Base-by-base conservation (phyloP, 2,113 vertebrate genomes). In the Orientallactaga bullata region DNA sequence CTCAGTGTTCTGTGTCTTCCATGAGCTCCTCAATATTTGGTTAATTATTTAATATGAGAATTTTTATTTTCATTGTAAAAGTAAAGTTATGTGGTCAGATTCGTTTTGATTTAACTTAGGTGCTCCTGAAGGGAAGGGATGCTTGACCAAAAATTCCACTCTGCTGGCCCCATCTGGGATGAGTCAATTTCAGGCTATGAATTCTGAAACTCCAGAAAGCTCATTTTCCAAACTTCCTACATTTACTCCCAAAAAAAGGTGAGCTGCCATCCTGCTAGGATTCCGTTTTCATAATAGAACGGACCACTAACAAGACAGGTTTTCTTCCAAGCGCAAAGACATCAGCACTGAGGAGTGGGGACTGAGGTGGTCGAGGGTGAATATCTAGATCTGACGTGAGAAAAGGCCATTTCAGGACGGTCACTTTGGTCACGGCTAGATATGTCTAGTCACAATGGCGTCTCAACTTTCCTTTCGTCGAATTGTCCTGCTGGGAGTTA, bases 11-110 rank as follows among this genome's bases (percentile, higher is more conserved):
- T 89, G 78, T 16, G 18, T 63, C 42, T 85, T 78, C 76, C 63
- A 37, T 0, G 26, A 94, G 23, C 17, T 73, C 42, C 69, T 89
- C n/a, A 24, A 16, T 28, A 51, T 84, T 17, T 28, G 65, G 28
- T 85, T 37, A 77, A 86, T 83, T 20, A 92, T 61, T 16, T 32
- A 39, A 72, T 42, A 13, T 35, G 65, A 78, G 76, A 28, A 68
- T 83, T 95, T 96, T 76, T 85, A 37, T 89, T 95, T 89, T 83
- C 13, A 89, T 42, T 89, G 63, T n/a, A n/a, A n/a, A n/a, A 74
- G 77, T 86, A 26, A 9, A 81, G 85, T 55, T 69, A 32, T 87
- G 89, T 58, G 74, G 77, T 71, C 82, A 94, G 85, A 93, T 89
- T 89, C 73, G 47, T 91, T 89, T 61, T 92, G 72, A 85, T 91